A percentile compares a stretch with the other conserved stretches of the same genome.
phyloP scores from a whole-genome alignment of 2,113 vertebrate genomes.

The Neolamprologus longior region DNA sequence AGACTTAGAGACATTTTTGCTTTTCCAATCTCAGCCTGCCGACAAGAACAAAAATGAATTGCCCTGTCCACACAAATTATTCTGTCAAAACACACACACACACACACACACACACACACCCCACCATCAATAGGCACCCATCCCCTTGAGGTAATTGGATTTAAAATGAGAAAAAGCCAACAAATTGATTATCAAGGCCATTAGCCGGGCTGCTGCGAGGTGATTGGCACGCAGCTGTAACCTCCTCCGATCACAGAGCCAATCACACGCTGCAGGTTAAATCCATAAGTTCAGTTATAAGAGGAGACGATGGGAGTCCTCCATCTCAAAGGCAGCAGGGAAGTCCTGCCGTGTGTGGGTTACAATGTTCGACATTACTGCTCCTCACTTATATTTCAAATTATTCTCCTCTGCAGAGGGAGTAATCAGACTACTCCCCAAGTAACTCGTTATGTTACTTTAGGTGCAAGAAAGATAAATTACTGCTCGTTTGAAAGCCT shows the following conservation, averaged over 20 bases:
- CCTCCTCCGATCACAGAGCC: not conserved
- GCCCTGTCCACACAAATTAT: slow-evolving; percentile 32
- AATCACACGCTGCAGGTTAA: not conserved
- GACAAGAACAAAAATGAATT: slow-evolving; percentile 42
- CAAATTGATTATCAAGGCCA: slow-evolving; percentile 48
- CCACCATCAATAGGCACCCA: not conserved
- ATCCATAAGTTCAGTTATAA: not conserved
- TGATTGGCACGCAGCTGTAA: not conserved
- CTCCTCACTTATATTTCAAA: not conserved
- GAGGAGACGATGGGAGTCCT: rapidly evolving
- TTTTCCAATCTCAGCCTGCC: slow-evolving; percentile 16
- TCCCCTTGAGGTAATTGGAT: slow-evolving; percentile 39
- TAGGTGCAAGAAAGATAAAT: not conserved
- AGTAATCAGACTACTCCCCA: not conserved
- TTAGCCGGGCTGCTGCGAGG: slow-evolving; percentile 11
- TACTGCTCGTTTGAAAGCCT: not conserved
- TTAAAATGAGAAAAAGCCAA: slow-evolving; percentile 42
- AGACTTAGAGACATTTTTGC: not conserved
- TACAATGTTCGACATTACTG: rapidly evolving
- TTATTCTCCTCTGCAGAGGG: not conserved
- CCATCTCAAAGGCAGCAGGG: not conserved
- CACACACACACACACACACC: not conserved
- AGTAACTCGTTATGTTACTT: not conserved
- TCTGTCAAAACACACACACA: slow-evolving; percentile 23
- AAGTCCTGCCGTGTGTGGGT: not conserved